Evolutionary conservation across 35 echinoderm and acorn worm species (phyloP).

Genomic region (Patiria miniata): DNA sequence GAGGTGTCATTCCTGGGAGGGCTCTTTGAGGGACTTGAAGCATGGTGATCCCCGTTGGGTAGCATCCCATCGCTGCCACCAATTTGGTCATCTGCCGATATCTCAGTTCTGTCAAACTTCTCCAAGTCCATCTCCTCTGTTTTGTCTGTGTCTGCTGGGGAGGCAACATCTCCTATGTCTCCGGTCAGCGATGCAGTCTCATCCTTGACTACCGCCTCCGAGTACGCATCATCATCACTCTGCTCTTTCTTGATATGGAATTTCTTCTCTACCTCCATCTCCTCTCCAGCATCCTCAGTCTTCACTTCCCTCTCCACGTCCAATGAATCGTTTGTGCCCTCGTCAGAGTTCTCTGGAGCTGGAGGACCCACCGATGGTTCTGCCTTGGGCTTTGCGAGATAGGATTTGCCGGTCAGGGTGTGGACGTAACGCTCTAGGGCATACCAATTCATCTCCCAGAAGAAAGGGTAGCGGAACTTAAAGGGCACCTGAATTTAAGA

Average conservation of each 20-base stretch:
- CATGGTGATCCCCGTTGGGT: background rate
- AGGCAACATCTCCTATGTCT: background rate
- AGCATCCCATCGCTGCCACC: background rate
- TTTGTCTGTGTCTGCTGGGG: constrained; percentile 1
- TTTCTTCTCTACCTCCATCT: constrained; percentile 13
- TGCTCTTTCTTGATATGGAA: background rate
- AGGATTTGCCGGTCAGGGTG: constrained; percentile 65
- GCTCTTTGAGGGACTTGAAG: background rate
- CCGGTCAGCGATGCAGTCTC: background rate
- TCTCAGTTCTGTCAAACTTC: constrained; percentile 13
- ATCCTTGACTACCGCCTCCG: background rate
- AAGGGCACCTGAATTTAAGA: constrained; percentile 66
- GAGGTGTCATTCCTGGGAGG: background rate
- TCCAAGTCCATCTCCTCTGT: constrained; percentile 44
- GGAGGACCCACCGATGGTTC: background rate
- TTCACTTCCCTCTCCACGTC: constrained; percentile 24
- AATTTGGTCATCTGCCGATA: background rate
- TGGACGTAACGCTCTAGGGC: constrained; percentile 83
- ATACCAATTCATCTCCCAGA: constrained; percentile 95
- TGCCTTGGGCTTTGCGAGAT: constrained; percentile 40
- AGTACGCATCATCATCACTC: constrained; percentile 42
- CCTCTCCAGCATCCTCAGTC: constrained; percentile 33
- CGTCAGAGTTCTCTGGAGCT: background rate
- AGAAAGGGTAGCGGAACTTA: constrained; percentile 98
- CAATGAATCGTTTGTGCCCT: constrained; percentile 18